Base-by-base conservation (phyloP, 2,797 vertebrate genomes). In the Glossophaga mutica region DNA sequence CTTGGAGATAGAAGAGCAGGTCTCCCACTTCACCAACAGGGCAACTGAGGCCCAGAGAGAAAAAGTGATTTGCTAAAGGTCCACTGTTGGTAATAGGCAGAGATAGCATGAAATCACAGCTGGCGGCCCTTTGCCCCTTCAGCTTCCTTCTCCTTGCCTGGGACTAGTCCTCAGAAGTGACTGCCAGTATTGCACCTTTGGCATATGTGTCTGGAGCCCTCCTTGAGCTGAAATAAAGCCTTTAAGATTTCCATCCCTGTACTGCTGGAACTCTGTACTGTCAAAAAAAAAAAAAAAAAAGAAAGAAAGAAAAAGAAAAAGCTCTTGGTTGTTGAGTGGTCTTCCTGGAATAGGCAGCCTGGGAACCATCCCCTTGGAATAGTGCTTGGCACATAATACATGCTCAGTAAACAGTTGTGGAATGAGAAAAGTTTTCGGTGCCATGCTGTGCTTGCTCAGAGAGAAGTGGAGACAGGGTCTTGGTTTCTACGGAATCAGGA, bases 371-470 rank as follows among this genome's bases (percentile, higher is more conserved):
- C 22, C 44, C 70, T 94, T 65, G 59, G 26, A 86, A 82, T 39
- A 84, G 44, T 84, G 76, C 42, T 88, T 87, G 85, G 59, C 55
- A 48, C 52, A 46, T 95, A 95, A 76, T 95, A 96, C n/a, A 32
- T 89, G 86, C 76, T 96, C 95, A 96, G 9, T 96, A 94, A 96
- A 87, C 91, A 91, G 81, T 81, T 94, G 87, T 90, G 57, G 46
- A 50, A 73, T 55, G 55, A 94, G 84, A 73, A 94, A 62, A 34
- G n/a, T 37, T 65, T 90, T 78, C 70, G 29, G 12, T 34, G 39
- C 65, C 29, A 34, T 46, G 11, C 42, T 46, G 16, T 48, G 37
- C 59, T 65, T 91, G 32, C 71, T 87, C 29, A 26, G 79, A 94
- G 55, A 90, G 94, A 90, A 68, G 22, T 19, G 59, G 68, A 94